These are phyloP conservation scores for Malachius bipustulatus DNA, from an alignment of 2,888 invertebrate genomes.

Conservation along the genomic window DNA sequence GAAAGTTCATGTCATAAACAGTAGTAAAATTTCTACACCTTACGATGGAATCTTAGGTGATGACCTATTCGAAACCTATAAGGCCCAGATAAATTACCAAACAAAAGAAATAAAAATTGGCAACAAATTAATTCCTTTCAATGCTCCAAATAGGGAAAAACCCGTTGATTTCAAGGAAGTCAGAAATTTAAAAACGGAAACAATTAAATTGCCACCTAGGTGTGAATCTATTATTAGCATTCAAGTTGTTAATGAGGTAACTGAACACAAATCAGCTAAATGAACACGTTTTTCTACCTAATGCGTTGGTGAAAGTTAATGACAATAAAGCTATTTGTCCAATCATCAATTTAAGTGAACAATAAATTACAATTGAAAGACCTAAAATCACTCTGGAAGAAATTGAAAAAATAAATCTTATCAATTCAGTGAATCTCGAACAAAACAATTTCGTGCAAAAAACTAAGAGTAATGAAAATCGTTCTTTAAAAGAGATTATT, in stretches of 20 bases:
- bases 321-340: neutral
- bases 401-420: neutral
- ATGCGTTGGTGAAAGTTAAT: neutral
- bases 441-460: no score
- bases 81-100: conserved; percentile 1
- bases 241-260: neutral
- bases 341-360: neutral
- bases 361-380: neutral
- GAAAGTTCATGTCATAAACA: neutral
- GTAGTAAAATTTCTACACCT: neutral
- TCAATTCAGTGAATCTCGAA: neutral
- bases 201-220: neutral
- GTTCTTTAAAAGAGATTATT: neutral
- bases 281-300: neutral
- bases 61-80: neutral
- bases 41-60: conserved; percentile 1
- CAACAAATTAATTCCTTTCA: neutral
- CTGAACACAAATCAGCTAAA: neutral
- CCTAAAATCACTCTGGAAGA: neutral
- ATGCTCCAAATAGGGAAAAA: neutral
- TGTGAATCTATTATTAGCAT: conserved; percentile 1
- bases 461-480: no score
- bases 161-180: neutral
- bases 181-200: neutral
- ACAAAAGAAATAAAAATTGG: neutral